Percentiles rank a stretch among this genome's conserved stretches.
phyloP scores from a whole-genome alignment of 2,888 invertebrate species.

The Silvanus unidentatus region DNA sequence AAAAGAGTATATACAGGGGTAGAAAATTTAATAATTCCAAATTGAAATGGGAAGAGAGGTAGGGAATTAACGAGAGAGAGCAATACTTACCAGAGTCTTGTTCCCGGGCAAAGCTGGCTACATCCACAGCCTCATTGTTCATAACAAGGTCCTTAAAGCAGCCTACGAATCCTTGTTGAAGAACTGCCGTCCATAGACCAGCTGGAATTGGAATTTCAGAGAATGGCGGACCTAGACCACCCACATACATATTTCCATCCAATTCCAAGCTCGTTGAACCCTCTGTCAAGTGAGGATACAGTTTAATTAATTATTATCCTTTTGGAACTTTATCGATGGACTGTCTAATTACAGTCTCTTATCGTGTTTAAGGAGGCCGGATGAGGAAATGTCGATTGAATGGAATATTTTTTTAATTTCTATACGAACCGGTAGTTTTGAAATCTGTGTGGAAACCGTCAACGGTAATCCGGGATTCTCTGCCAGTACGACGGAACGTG shows the following conservation, averaged over 20 bases:
- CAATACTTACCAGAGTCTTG: constrained; percentile 73
- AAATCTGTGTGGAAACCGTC: constrained; percentile 86
- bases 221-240: constrained; percentile 79
- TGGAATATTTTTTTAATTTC: neutral
- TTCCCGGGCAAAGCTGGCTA: constrained; percentile 80
- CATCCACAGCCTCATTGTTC: constrained; percentile 82
- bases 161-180: constrained; percentile 89
- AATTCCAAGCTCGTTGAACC: constrained; percentile 84
- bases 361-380: neutral
- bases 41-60: constrained; percentile 9
- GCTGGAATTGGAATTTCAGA: constrained; percentile 72
- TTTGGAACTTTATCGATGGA: neutral
- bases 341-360: too few relatives aligned
- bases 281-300: constrained; percentile 48
- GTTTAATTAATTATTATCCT: constrained; percentile 7
- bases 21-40: constrained; percentile 8
- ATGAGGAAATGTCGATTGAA: neutral
- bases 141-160: constrained; percentile 85
- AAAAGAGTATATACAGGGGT: constrained; percentile 1
- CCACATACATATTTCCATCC: constrained; percentile 82
- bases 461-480: constrained; percentile 82
- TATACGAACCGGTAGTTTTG: constrained; percentile 55
- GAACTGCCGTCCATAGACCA: constrained; percentile 83
- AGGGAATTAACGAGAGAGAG: neutral
- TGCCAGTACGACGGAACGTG: constrained; percentile 71